These are phyloP conservation scores for Coturnix japonica DNA, from an alignment of 2,113 vertebrate genomes.

Conservation along the genomic window DNA sequence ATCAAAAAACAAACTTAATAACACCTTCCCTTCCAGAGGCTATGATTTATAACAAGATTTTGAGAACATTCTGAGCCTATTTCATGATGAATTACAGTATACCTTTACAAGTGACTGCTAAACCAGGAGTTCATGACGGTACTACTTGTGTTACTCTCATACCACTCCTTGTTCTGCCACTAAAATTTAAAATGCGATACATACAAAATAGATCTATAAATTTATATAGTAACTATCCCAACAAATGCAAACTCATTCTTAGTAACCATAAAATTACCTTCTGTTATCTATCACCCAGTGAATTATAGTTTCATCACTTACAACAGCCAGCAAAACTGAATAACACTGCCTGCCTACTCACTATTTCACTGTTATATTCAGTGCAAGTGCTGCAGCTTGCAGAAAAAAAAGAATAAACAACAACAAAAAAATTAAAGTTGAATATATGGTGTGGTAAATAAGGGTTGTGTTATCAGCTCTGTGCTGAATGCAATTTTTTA, in stretches of 20 bases:
- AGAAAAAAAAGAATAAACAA: slow-evolving; percentile 65
- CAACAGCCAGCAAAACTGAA: slow-evolving; percentile 77
- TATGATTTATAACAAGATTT: slow-evolving; percentile 84
- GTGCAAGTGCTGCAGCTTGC: slow-evolving; percentile 58
- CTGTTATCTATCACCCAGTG: slow-evolving; percentile 85
- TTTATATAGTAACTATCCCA: slow-evolving; percentile 86
- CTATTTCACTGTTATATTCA: slow-evolving; percentile 71
- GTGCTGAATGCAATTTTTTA: slow-evolving; percentile 59
- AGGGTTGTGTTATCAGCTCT: slow-evolving; percentile 63
- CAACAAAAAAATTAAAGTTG: slow-evolving; percentile 68
- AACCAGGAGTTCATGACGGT: slow-evolving; percentile 74
- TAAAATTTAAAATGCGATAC: slow-evolving; percentile 85
- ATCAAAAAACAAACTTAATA: slow-evolving; percentile 83
- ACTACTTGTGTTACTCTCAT: slow-evolving; percentile 69
- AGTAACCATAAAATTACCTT: slow-evolving; percentile 88
- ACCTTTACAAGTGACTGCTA: slow-evolving; percentile 80
- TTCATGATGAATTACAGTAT: slow-evolving; percentile 87
- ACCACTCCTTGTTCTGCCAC: slow-evolving; percentile 74
- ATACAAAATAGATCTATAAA: slow-evolving; percentile 87
- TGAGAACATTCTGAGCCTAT: slow-evolving; percentile 82
- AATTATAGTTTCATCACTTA: slow-evolving; percentile 81
- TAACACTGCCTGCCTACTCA: slow-evolving; percentile 62
- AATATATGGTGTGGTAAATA: slow-evolving; percentile 74
- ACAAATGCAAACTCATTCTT: slow-evolving; percentile 87
- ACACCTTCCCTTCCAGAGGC: slow-evolving; percentile 76